A percentile compares a stretch with the other conserved stretches of the same genome.
Evolutionary conservation across 1,140 invertebrate genomes (phyloP).

Genomic region (Aphelenchoides besseyi): DNA sequence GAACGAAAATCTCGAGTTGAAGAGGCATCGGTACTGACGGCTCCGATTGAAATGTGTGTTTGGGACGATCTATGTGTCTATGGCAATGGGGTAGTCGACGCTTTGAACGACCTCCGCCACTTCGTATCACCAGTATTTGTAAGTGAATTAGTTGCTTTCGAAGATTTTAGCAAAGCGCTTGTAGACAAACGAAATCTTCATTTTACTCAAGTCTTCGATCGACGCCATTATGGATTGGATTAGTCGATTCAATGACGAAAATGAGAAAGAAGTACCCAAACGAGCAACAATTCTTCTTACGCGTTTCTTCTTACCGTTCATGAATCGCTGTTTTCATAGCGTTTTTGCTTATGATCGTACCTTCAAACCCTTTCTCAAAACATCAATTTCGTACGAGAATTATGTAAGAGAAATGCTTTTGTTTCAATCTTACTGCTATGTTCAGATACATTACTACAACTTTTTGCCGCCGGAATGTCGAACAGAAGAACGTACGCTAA

Average conservation of each 20-base stretch:
- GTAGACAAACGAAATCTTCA: constrained; percentile 37
- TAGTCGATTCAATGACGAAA: constrained; percentile 25
- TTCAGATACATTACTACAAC: constrained; percentile 8
- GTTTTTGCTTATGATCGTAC: constrained; percentile 44
- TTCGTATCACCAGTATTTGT: constrained; percentile 51
- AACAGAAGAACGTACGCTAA: not conserved
- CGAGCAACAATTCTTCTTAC: constrained; percentile 38
- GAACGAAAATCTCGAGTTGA: constrained; percentile 25
- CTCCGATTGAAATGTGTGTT: constrained; percentile 53
- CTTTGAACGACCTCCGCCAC: constrained; percentile 57
- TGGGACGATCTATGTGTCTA: constrained; percentile 62
- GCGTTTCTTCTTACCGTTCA: constrained; percentile 48
- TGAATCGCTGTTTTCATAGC: constrained; percentile 44
- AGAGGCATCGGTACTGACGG: constrained; percentile 41
- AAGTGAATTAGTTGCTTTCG: not conserved
- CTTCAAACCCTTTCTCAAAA: constrained; percentile 23
- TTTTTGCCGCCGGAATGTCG: not conserved
- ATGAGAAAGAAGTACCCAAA: constrained; percentile 23
- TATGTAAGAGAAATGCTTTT: constrained; percentile 37
- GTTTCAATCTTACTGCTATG: not conserved
- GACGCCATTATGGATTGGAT: constrained; percentile 44
- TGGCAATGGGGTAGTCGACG: constrained; percentile 51
- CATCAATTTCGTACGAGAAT: constrained; percentile 36
- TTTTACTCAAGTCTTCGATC: constrained; percentile 32
- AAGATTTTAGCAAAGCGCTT: constrained; percentile 9